Conservation (phyloP, 2,113 vertebrate species). For the Platanista minor region DNA sequence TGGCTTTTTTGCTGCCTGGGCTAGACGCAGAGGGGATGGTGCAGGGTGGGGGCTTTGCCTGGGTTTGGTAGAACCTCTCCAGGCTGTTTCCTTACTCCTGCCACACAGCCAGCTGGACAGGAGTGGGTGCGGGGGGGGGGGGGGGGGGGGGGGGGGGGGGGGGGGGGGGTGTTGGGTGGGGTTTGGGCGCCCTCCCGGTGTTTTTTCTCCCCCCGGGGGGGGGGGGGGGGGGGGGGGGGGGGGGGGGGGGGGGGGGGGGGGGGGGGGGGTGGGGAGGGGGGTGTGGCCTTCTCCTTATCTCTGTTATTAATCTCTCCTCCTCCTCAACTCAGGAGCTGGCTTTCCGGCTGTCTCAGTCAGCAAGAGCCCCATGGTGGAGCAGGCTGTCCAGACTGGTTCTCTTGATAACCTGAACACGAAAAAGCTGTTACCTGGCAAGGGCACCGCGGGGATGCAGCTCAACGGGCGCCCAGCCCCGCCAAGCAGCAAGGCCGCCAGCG, state of each 20-base stretch:
- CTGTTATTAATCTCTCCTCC: not conserved
- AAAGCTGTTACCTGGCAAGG: constrained; percentile 80
- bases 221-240: not conserved
- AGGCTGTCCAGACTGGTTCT: constrained; percentile 92
- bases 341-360: constrained; percentile 83
- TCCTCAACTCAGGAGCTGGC: constrained; percentile 79
- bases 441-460: constrained; percentile 73
- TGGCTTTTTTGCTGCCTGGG: not conserved
- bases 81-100: not conserved
- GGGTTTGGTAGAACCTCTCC: not conserved
- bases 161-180: too few relatives aligned
- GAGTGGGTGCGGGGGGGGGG: not conserved
- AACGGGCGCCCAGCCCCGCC: constrained; percentile 70
- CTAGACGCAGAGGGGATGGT: not conserved
- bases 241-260: fast-evolving
- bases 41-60: not conserved
- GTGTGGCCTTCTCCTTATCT: not conserved
- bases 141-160: too few relatives aligned
- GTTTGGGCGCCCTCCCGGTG: too few relatives aligned
- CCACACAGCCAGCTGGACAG: not conserved
- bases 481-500: constrained; percentile 65
- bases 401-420: constrained; percentile 81
- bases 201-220: too few relatives aligned
- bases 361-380: constrained; percentile 95
- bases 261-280: not conserved